Base-by-base conservation (phyloP, 2,113 vertebrate genomes). In the Perognathus longimembris region DNA sequence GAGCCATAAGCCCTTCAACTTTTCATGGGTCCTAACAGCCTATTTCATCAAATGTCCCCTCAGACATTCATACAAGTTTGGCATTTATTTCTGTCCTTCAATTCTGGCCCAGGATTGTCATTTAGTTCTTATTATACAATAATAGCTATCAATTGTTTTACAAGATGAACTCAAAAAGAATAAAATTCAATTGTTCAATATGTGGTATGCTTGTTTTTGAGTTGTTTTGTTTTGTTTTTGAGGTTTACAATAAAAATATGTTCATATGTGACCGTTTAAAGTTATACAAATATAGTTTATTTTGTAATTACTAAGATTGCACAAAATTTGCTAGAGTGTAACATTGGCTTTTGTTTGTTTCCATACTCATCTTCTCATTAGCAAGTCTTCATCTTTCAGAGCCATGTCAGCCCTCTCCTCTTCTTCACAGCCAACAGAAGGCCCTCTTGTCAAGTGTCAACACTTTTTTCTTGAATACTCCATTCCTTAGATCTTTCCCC, bases 31-130 rank as follows among this genome's bases (percentile, higher is more conserved):
- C 95, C 76, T 92, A 81, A 75, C 26, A 95, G 59, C 79, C 34
- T 96, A 91, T 92, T 95, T 91, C 81, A 96, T 92, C 80, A 93
- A 89, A 93, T 81, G 21, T 79, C 74, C 84, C 61, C 69, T 90
- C 40, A 91, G 66, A 66, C 38, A 93, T 83, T 85, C 82, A 92
- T 30, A 86, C 76, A 79, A 95, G 11, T 73, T 73, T 84, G 76
- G 8, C 57, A 91, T 95, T 96, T 88, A 88, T 64, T 85, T 86
- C 67, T 79, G 50, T 45, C 74, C 63, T 95, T 92, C 95, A 94
- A 95, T 76, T 67, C 36, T 64, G 89, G 26, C 38, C 17, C 59
- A 91, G 26, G 36, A 42, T 42, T 90, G 21, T 11, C 32, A 85
- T 77, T 80, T 88, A 45, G 36, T 32, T 63, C 40, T 75, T 87